Evolutionary conservation across 2,888 invertebrate genomes (phyloP), one percentile per base, ranked within the genome.

Genomic region (Auanema freiburgensis): DNA sequence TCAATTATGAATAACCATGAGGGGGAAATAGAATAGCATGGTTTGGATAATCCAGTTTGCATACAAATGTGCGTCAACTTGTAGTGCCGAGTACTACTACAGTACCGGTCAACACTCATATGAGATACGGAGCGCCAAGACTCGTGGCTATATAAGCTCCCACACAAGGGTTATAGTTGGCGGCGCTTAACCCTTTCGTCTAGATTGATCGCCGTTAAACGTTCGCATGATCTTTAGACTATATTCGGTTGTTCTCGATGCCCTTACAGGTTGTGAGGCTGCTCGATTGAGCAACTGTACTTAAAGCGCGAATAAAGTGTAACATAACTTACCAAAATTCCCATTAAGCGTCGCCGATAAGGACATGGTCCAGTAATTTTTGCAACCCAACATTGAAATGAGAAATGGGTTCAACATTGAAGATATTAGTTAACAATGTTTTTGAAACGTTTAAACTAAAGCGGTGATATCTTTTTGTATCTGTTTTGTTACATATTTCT

Each of bases 101-200:
- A n/a, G n/a, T n/a, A n/a, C n/a, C n/a, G n/a, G 33, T 33, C 33
- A 5, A 3, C 16, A 46, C 46, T 21, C 46, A 10, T 46, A 46
- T 21, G 16, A 46, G 46, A 46, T 46, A 46, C 46, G 46, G 46
- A 16, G 46, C 46, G 46, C 46, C 10, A 16, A 3, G 3, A 21
- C 16, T 16, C 16, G 16, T 21, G 46, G 46, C 46, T 46, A 46
- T 46, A 46, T 46, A 46, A 46, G 5, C 3, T 16, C 4, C 3
- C 21, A 21, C 5, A 16, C 16, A 21, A 16, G 16, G n/a, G 3
- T 21, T 18, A 46, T 10, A 16, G 10, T 16, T 16, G 46, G 46
- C 46, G 46, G 46, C 46, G 46, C 46, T 46, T 46, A 46, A 33
- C 33, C 46, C 46, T 46, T 46, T 46, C 46, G 46, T 46, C 46